Evolutionary conservation across 2,888 invertebrate species (phyloP).

Genomic region (Lingula anatina): DNA sequence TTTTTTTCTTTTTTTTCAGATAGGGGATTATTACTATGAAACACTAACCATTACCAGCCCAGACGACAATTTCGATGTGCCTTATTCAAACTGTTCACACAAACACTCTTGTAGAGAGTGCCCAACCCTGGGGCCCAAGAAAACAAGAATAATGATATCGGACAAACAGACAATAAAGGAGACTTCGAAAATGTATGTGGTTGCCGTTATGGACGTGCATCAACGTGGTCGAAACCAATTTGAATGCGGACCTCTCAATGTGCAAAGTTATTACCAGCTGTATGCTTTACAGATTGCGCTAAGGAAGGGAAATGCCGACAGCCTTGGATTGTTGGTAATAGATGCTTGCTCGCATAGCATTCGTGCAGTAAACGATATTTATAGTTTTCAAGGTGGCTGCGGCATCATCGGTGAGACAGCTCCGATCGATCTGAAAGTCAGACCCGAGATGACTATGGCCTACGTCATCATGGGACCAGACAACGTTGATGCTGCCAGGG

Average conservation of each 20-base stretch:
- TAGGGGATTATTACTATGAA: conserved; percentile 46
- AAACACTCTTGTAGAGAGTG: conserved; percentile 26
- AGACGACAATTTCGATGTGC: too few relatives aligned
- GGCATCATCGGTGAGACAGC: conserved; percentile 40
- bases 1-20: conserved; percentile 19
- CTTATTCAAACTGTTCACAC: too few relatives aligned
- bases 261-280: conserved; percentile 42
- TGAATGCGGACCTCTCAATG: conserved; percentile 46
- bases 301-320: too few relatives aligned
- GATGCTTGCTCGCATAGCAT: conserved; percentile 46
- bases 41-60: conserved; percentile 37
- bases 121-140: conserved; percentile 23
- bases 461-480: too few relatives aligned
- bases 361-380: conserved; percentile 46
- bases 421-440: too few relatives aligned
- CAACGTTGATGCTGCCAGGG: too few relatives aligned
- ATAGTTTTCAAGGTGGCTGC: conserved; percentile 46
- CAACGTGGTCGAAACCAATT: conserved; percentile 33
- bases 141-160: conserved; percentile 32
- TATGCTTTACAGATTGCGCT: too few relatives aligned
- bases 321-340: conserved; percentile 44
- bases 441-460: too few relatives aligned
- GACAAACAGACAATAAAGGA: too few relatives aligned
- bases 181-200: conserved; percentile 43
- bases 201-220: conserved; percentile 51